phyloP scores from a whole-genome alignment of 2,888 invertebrate species.

The Eilema sororculum region DNA sequence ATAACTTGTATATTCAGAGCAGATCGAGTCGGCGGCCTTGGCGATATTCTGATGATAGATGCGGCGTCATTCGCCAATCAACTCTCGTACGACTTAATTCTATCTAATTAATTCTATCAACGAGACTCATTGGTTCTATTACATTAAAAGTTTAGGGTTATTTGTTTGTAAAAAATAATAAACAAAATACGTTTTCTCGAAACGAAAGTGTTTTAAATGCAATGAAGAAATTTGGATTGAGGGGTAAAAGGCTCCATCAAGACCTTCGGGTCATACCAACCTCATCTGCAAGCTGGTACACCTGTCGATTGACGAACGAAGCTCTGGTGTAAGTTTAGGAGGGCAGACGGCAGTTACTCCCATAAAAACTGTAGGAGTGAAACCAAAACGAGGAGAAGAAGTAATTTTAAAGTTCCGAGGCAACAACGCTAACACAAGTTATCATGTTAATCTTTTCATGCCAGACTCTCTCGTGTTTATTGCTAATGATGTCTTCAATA shows the following conservation, averaged over 20 bases:
- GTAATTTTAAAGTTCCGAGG: too few species aligned
- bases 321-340: too few species aligned
- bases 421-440: too few species aligned
- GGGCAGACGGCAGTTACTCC: too few species aligned
- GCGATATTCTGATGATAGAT: slow-evolving; percentile 59
- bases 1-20: slow-evolving; percentile 66
- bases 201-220: not conserved
- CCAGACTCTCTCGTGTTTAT: not conserved
- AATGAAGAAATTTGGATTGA: too few species aligned
- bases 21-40: slow-evolving; percentile 58
- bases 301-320: too few species aligned
- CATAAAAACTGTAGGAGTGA: too few species aligned
- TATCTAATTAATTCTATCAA: slow-evolving; percentile 68
- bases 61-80: slow-evolving; percentile 59
- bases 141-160: slow-evolving; percentile 46
- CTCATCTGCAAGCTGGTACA: too few species aligned
- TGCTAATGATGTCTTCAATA: not conserved
- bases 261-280: too few species aligned
- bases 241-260: too few species aligned
- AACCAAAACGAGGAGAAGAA: too few species aligned
- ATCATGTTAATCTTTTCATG: too few species aligned
- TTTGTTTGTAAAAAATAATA: slow-evolving; percentile 32
- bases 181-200: not conserved
- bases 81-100: slow-evolving; percentile 56
- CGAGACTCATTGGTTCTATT: slow-evolving; percentile 55